Conservation (phyloP, 2,797 vertebrate species). For the Hapalemur alaotrensis region DNA sequence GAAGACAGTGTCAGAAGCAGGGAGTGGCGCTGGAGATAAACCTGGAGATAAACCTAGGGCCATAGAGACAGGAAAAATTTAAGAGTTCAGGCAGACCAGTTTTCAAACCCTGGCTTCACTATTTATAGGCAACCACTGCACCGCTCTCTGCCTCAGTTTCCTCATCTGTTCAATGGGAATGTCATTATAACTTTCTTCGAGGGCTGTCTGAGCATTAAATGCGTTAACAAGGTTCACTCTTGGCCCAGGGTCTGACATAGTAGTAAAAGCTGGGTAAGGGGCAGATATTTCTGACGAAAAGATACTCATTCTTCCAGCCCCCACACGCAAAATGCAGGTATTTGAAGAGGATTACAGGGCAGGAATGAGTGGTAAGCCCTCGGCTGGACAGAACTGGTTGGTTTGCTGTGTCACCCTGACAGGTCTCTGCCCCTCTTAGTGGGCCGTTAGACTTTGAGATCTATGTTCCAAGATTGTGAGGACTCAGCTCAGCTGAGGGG, state of each 20-base stretch:
- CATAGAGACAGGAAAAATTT: background rate
- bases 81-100: background rate
- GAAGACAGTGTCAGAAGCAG: background rate
- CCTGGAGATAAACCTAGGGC: background rate
- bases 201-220: background rate
- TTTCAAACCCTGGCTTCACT: background rate
- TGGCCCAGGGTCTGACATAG: background rate
- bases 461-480: constrained; percentile 23
- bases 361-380: background rate
- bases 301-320: background rate
- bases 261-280: background rate
- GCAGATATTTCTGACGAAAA: background rate
- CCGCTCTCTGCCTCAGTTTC: background rate
- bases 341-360: background rate
- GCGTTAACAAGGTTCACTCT: background rate
- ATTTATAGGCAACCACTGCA: background rate
- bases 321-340: background rate
- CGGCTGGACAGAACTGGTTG: background rate
- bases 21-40: background rate
- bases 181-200: background rate
- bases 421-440: constrained; percentile 4
- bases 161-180: background rate
- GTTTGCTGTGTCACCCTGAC: constrained; percentile 20
- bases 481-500: constrained; percentile 11
- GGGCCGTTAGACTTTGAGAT: constrained; percentile 60